A percentile compares a stretch with the other conserved stretches of the same genome.
phyloP scores from a whole-genome alignment of 2,113 vertebrate species.

The Naja naja region DNA sequence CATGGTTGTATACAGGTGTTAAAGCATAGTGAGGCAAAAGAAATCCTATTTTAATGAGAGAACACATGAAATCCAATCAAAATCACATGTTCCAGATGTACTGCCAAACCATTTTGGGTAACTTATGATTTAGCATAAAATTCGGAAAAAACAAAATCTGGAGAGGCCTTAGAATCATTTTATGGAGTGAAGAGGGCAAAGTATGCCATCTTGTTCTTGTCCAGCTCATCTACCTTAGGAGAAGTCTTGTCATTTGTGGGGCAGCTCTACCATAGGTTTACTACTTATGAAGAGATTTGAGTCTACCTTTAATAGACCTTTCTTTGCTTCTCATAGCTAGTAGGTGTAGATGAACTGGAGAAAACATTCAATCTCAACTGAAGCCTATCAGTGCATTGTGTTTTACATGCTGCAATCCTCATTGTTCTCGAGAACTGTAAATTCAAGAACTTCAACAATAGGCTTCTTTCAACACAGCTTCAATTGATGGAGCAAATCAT shows the following conservation, averaged over 20 bases:
- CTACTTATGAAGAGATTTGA: not conserved
- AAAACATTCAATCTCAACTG: not conserved
- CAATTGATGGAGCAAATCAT: not conserved
- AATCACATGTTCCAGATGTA: not conserved
- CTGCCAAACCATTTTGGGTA: not conserved
- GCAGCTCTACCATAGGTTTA: not conserved
- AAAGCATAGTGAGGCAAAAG: not conserved
- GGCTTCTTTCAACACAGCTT: not conserved
- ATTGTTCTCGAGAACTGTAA: not conserved
- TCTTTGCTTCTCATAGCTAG: not conserved
- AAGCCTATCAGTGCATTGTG: not conserved
- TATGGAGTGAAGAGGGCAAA: not conserved
- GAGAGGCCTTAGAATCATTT: not conserved
- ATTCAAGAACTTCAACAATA: not conserved
- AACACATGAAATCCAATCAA: not conserved
- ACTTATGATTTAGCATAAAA: not conserved
- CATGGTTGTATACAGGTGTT: not conserved
- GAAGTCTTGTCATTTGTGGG: not conserved
- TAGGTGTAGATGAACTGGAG: not conserved
- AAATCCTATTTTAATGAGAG: not conserved
- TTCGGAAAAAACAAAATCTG: not conserved
- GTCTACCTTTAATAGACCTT: not conserved
- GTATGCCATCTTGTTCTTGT: not conserved
- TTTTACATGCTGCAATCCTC: not conserved
- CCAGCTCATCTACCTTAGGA: not conserved